Evolutionary conservation across 2,113 vertebrate species (phyloP).

Genomic region (Xenopus laevis): DNA sequence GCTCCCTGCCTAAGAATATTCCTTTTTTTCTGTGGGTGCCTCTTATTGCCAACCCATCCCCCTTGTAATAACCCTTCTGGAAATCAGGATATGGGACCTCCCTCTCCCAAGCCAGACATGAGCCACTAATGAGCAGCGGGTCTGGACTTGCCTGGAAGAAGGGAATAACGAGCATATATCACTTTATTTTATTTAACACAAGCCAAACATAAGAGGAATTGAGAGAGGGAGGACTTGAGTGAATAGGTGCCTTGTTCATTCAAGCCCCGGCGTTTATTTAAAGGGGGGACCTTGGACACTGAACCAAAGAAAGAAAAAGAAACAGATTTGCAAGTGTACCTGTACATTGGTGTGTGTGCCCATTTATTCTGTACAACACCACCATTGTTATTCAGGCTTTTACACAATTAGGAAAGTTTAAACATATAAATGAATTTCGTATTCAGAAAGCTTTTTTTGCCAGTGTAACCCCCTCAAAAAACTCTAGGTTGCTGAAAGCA

Average conservation of each 20-base stretch:
- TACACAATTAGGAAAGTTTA: neutral
- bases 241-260: slow-evolving; percentile 45
- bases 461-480: neutral
- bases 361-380: neutral
- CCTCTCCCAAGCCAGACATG: slow-evolving; percentile 39
- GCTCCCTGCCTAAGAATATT: neutral
- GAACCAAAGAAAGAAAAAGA: slow-evolving; percentile 29
- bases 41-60: slow-evolving; percentile 31
- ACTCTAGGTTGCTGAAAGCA: neutral
- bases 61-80: slow-evolving; percentile 39
- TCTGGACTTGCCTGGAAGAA: slow-evolving; percentile 39
- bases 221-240: slow-evolving; percentile 28
- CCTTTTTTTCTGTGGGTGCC: slow-evolving; percentile 33
- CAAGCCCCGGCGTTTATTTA: slow-evolving; percentile 41
- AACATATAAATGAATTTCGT: neutral
- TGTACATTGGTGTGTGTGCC: slow-evolving; percentile 16
- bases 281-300: slow-evolving; percentile 37
- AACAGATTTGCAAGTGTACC: slow-evolving; percentile 22
- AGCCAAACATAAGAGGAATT: slow-evolving; percentile 45
- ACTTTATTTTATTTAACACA: slow-evolving; percentile 46
- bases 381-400: neutral
- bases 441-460: too few relatives aligned
- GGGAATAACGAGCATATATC: slow-evolving; percentile 42
- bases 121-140: slow-evolving; percentile 45
- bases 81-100: slow-evolving; percentile 44